Percentiles rank a stretch among this genome's conserved stretches.
Conservation (phyloP, 2,888 invertebrate genomes). For the Stenoptilia bipunctidactyla region DNA sequence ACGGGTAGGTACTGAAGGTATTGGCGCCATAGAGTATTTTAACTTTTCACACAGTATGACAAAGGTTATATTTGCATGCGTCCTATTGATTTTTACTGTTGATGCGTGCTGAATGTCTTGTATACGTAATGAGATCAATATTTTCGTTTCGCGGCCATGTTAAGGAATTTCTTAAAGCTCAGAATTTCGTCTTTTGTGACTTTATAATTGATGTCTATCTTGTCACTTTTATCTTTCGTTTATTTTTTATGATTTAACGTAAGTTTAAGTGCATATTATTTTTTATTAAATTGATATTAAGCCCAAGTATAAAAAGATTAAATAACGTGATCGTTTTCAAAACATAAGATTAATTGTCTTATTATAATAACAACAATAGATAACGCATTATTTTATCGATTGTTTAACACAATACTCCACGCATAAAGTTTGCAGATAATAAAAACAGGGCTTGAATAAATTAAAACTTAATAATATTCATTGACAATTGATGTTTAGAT, state of each 20-base stretch:
- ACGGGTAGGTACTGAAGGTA: constrained; percentile 10
- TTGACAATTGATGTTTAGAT: constrained; percentile 18
- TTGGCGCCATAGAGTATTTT: constrained; percentile 21
- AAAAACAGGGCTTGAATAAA: constrained; percentile 66
- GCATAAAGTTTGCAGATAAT: constrained; percentile 47
- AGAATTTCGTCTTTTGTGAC: no score
- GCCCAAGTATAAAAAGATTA: no score
- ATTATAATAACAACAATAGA: constrained; percentile 44
- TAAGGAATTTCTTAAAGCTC: constrained; percentile 15
- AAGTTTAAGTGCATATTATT: no score
- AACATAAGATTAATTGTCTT: constrained; percentile 51
- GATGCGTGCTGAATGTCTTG: constrained; percentile 28
- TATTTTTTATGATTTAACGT: no score
- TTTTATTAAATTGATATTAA: no score
- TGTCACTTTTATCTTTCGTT: no score
- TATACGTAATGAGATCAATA: constrained; percentile 65
- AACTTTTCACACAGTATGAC: constrained; percentile 45
- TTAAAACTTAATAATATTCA: constrained; percentile 29
- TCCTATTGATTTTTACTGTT: constrained; percentile 37
- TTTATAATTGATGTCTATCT: constrained; percentile 24
- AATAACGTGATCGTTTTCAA: no score
- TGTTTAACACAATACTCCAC: constrained; percentile 2
- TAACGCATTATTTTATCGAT: constrained; percentile 4
- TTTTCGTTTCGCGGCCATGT: constrained; percentile 60
- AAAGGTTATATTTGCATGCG: constrained; percentile 24